These are phyloP conservation scores for Zaprionus bogoriensis DNA, from an alignment of 2,888 invertebrate species.

Conservation along the genomic window DNA sequence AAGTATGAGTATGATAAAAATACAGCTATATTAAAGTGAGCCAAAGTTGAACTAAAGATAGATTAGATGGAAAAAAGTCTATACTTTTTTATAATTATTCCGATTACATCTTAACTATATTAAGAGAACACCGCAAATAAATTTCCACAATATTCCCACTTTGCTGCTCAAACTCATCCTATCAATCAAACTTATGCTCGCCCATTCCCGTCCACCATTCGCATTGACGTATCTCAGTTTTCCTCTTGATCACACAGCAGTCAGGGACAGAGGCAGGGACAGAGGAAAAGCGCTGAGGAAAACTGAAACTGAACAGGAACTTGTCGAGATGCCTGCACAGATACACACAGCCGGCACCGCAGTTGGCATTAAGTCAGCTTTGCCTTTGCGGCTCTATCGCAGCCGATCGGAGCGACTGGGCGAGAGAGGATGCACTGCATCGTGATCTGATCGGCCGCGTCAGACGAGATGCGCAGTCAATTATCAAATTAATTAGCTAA, in stretches of 20 bases:
- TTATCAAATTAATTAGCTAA: slow-evolving; percentile 72
- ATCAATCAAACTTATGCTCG: not conserved
- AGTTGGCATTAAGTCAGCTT: slow-evolving; percentile 9
- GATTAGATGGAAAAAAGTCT: too few species aligned
- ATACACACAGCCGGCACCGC: not conserved
- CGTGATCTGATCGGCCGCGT: not conserved
- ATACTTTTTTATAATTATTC: too few species aligned
- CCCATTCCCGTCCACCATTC: not conserved
- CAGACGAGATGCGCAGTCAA: slow-evolving; percentile 48
- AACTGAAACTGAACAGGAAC: slow-evolving; percentile 11
- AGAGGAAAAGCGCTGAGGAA: too few species aligned
- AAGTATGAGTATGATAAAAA: too few species aligned
- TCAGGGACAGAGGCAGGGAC: too few species aligned
- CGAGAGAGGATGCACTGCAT: too few species aligned
- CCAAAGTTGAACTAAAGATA: too few species aligned
- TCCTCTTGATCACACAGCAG: not conserved
- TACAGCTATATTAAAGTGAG: too few species aligned
- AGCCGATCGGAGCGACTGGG: not conserved
- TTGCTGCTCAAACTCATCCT: too few species aligned
- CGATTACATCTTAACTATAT: too few species aligned
- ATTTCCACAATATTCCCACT: not conserved
- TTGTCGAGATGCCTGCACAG: slow-evolving; percentile 3
- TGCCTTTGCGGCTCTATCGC: slow-evolving; percentile 12
- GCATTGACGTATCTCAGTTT: not conserved
- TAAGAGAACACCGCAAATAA: not conserved